phyloP scores from a whole-genome alignment of 2,888 invertebrate genomes.

The Agriotes lineatus region DNA sequence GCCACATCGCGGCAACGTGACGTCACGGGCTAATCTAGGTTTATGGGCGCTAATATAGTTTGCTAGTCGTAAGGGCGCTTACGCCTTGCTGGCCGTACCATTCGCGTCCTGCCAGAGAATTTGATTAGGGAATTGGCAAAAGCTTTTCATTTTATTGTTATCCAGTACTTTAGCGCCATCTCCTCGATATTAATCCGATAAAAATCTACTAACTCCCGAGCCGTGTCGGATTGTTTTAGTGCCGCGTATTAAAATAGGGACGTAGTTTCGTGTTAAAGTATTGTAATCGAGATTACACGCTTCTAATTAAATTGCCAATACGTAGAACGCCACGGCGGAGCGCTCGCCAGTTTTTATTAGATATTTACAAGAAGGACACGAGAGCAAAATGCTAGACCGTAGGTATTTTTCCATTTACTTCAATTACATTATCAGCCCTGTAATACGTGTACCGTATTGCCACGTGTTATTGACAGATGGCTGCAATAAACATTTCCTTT shows the following conservation, averaged over 20 bases:
- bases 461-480: no score
- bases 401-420: no score
- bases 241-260: neutral
- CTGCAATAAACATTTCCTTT: no score
- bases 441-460: no score
- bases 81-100: neutral
- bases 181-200: neutral
- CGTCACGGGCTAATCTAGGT: slow-evolving; percentile 28
- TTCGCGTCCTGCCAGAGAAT: slow-evolving; percentile 22
- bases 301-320: neutral
- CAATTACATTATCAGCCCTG: no score
- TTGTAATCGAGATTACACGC: no score
- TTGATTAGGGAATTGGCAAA: slow-evolving; percentile 27
- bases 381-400: no score
- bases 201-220: neutral
- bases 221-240: neutral
- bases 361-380: no score
- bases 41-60: slow-evolving; percentile 25
- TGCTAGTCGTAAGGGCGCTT: slow-evolving; percentile 7
- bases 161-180: slow-evolving; percentile 5
- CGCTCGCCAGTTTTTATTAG: no score
- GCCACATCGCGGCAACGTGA: slow-evolving; percentile 25
- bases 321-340: neutral
- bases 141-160: slow-evolving; percentile 26
- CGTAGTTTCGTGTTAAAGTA: neutral